A percentile compares a stretch with the other conserved stretches of the same genome.
Conservation (phyloP, 2,888 invertebrate genomes). For the Minunthozetes semirufus region DNA sequence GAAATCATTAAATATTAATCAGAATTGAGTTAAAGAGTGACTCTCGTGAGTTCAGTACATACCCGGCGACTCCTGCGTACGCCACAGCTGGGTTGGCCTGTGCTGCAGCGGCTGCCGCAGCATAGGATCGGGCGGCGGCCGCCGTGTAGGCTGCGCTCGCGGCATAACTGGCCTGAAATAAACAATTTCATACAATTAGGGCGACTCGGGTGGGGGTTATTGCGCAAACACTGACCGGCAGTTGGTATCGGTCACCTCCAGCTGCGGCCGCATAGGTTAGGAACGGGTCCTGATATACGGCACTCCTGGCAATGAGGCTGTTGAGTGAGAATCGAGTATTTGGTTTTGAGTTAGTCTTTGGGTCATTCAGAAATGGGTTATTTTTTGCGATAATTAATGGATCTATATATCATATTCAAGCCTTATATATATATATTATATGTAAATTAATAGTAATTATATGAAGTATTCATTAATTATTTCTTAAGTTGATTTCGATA, state of each 20-base stretch:
- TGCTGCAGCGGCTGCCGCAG: constrained; percentile 46
- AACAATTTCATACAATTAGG: neutral
- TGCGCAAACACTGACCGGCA: constrained; percentile 63
- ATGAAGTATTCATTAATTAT: too few species aligned
- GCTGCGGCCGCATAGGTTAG: constrained; percentile 61
- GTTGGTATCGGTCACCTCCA: constrained; percentile 68
- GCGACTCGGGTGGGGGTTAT: neutral
- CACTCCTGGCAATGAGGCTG: constrained; percentile 34
- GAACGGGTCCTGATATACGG: constrained; percentile 90
- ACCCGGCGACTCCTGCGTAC: constrained; percentile 43
- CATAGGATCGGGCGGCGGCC: constrained; percentile 46
- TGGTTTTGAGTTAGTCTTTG: neutral
- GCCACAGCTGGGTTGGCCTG: constrained; percentile 45
- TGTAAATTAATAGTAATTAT: too few species aligned
- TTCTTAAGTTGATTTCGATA: constrained; percentile 3
- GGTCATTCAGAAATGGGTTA: neutral
- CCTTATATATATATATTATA: neutral
- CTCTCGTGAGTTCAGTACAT: too few species aligned
- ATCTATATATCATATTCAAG: neutral
- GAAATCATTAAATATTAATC: neutral
- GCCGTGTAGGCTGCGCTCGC: constrained; percentile 45
- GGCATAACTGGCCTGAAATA: constrained; percentile 42
- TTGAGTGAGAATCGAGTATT: constrained; percentile 4
- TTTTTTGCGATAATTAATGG: neutral
- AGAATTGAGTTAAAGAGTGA: neutral